Base-by-base conservation (phyloP, 2,797 vertebrate species). In the Chelonia mydas region DNA sequence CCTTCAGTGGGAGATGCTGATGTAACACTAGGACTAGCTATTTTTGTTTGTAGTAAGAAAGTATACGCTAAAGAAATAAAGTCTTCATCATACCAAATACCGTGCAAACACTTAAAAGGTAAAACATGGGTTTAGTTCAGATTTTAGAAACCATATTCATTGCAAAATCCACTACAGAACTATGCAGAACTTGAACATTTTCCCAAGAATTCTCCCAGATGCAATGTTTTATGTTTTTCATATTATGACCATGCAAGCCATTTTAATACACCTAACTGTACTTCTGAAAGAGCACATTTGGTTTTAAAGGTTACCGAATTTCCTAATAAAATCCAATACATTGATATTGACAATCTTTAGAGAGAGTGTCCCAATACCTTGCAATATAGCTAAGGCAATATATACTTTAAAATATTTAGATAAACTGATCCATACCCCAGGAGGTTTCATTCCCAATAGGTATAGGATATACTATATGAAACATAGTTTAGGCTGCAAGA, bases 1-100 rank as follows among this genome's bases (percentile, higher is more conserved):
- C 97, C 78, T 93, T 88, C 77, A 87, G 97, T 94, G 97, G 96
- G 15, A 7, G 16, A 41, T 89, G 6, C 9, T 19, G 87, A 83
- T 86, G 96, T 4, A 80, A 78, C 97, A 97, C 53, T 23, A 13
- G 5, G 49, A 59, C 37, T 50, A 76, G n/a, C 19, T 15, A 53
- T 65, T 55, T 76, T 47, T 28, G 59, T 54, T 37, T 41, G 3
- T 68, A 49, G 27, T 53, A 65, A 68, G 33, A 82, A 12, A 74
- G 49, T 72, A 53, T 8, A 41, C 21, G 27, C 31, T 12, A 65
- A n/a, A 7, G 47, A 61, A 83, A 49, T 3, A 57, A 55, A 31
- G 81, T 83, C 17, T 31, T 82, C 28, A 9, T 57, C 31, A 19
- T 47, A 28, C 11, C 31, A 25, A n/a, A 25, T 79, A 10, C 27